These are phyloP conservation scores for Euglossa dilemma DNA, from an alignment of 1,140 invertebrate species.

Conservation along the genomic window DNA sequence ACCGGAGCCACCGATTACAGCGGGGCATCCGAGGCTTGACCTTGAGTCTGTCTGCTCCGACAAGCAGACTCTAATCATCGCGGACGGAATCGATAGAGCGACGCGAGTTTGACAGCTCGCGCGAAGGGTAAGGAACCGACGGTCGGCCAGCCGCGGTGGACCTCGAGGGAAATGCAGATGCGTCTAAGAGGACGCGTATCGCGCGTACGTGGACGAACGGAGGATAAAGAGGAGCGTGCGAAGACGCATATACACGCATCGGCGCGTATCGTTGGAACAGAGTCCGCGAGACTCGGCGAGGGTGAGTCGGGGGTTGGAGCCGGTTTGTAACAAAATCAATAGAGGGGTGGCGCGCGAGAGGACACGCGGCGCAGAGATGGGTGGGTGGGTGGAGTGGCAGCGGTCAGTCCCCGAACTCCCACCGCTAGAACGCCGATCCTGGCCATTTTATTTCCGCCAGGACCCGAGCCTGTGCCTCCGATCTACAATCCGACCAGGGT, in stretches of 20 bases:
- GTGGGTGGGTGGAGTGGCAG: constrained; percentile 31
- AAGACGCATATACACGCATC: constrained; percentile 69
- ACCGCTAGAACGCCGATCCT: constrained; percentile 42
- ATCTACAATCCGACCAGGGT: constrained; percentile 47
- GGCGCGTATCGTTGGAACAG: constrained; percentile 75
- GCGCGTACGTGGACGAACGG: constrained; percentile 47
- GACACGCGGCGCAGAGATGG: constrained; percentile 67
- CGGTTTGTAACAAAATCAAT: constrained; percentile 83
- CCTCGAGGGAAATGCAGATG: not conserved
- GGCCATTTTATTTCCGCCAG: constrained; percentile 57
- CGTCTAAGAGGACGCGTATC: constrained; percentile 15
- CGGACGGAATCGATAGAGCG: not conserved
- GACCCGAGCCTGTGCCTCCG: constrained; percentile 26
- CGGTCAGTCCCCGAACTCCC: constrained; percentile 34
- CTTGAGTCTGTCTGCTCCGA: not conserved
- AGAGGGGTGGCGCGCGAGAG: constrained; percentile 81
- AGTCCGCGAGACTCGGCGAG: constrained; percentile 60
- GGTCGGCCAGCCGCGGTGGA: too few relatives aligned
- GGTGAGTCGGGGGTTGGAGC: constrained; percentile 66
- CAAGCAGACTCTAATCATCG: not conserved
- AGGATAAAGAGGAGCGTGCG: constrained; percentile 56
- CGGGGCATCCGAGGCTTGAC: too few relatives aligned
- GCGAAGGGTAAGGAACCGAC: too few relatives aligned
- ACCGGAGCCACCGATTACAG: too few relatives aligned
- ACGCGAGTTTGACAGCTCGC: not conserved